Evolutionary conservation across 37 sponge, comb jelly and placozoan genomes (phyloP).

Genomic region (Cliona cf. orientalis): DNA sequence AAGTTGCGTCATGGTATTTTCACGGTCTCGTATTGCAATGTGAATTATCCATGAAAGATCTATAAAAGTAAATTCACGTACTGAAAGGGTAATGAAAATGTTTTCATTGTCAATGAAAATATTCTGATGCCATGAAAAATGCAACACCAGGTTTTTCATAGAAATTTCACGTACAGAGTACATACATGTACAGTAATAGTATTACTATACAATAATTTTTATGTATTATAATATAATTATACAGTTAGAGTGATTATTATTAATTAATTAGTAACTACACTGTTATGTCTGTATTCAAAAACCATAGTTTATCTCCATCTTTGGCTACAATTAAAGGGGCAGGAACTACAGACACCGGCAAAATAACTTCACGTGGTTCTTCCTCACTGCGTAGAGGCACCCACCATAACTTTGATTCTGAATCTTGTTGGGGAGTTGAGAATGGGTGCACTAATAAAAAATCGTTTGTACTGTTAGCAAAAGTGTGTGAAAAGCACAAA

Average conservation of each 20-base stretch:
- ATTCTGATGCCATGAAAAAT: background rate
- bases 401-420: background rate
- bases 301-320: too few relatives aligned
- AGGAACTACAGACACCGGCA: background rate
- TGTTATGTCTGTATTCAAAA: too few relatives aligned
- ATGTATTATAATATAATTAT: background rate
- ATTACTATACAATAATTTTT: background rate
- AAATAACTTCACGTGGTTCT: background rate
- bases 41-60: background rate
- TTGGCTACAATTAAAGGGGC: background rate
- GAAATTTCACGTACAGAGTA: too few relatives aligned
- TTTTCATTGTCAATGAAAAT: background rate
- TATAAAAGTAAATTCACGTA: background rate
- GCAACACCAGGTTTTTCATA: background rate
- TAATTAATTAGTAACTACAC: background rate
- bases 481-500: background rate
- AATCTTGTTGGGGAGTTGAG: background rate
- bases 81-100: background rate
- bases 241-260: background rate
- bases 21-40: background rate
- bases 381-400: background rate
- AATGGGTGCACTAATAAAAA: background rate
- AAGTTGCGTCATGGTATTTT: background rate
- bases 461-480: background rate
- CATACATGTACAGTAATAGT: background rate